Base-by-base conservation (phyloP, 2,113 vertebrate species). In the Parotia lawesii region DNA sequence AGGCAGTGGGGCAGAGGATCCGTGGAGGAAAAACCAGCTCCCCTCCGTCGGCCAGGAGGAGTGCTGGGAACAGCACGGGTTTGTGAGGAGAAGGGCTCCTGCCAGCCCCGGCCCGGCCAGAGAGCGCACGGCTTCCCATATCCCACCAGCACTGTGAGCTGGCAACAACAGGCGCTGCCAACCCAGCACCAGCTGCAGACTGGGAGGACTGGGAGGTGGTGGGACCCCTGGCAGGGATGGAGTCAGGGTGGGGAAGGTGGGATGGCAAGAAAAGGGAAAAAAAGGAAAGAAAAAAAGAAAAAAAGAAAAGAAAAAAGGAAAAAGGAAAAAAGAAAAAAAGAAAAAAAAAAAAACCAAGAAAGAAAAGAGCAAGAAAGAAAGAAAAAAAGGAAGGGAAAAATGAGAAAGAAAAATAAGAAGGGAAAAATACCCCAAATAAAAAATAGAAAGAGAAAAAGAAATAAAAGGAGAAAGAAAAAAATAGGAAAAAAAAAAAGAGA, bases 251-350 rank as follows among this genome's bases (percentile, higher is more conserved):
- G 53, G 62, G 66, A 37, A 45, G 16, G 20, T 3, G 2, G 17
- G 23, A 45, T 12, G 19, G 40, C 7, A 45, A 37, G 11, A 5
- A 20, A 20, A 18, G 3, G 22, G 7, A 5, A 8, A 21, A n/a
- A 5, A 10, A 15, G 4, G 4, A 12, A 9, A 9, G 2, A 11
- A 13, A 24, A 7, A 28, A 6, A 14, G 2, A 8, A 11, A 8
- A 19, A 31, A 9, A 3, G 38, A 38, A 25, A 10, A 6, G 2
- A 3, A 21, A 28, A 7, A 6, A 16, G 2, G 5, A 22, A 7
- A 22, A 7, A n/a, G 4, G 14, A 15, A 23, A 22, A 17, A 25
- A 18, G 0, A 5, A 19, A 15, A 33, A 18, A 15, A 1, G 0
- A 6, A 7, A 19, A 15, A 28, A 18, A 15, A 2, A 19, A 15